Conservation (phyloP, 2,113 vertebrate genomes). For the Nematolebias whitei region DNA sequence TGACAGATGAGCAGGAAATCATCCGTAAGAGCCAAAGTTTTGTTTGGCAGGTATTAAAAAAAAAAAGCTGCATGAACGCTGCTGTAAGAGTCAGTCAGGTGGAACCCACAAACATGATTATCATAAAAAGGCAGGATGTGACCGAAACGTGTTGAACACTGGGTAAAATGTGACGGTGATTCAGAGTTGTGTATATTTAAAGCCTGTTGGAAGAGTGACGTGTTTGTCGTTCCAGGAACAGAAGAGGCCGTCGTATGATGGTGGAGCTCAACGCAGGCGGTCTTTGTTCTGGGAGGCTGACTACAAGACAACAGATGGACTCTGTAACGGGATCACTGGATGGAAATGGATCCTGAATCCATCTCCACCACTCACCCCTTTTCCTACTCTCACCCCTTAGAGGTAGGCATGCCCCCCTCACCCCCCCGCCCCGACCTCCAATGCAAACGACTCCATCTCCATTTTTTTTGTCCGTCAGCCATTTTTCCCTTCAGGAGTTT, state of each 20-base stretch:
- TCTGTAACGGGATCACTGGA: constrained; percentile 71
- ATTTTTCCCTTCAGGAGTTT: constrained; percentile 54
- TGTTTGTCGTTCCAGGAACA: constrained; percentile 55
- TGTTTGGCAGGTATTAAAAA: too few species aligned
- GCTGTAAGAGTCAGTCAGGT: background rate
- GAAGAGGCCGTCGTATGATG: constrained; percentile 44
- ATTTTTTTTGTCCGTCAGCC: constrained; percentile 17
- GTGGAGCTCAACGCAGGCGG: constrained; percentile 53
- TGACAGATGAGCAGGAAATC: background rate
- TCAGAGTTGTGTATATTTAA: too few species aligned
- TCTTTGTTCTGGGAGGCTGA: constrained; percentile 51
- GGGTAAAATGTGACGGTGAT: too few species aligned
- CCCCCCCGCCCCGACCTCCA: constrained; percentile 37
- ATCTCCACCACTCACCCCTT: constrained; percentile 9
- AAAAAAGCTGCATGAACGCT: background rate
- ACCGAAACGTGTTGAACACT: constrained; percentile 12
- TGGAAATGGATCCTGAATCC: constrained; percentile 58
- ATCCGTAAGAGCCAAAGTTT: background rate
- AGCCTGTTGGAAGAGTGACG: constrained; percentile 10
- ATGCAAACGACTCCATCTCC: constrained; percentile 26
- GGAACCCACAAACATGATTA: constrained; percentile 1
- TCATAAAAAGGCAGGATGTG: constrained; percentile 13
- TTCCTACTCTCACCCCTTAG: background rate
- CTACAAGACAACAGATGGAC: constrained; percentile 57
- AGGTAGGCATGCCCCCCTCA: too few species aligned